phyloP scores from a whole-genome alignment of 2,888 invertebrate genomes.

The Drosophila neoperkinsi region DNA sequence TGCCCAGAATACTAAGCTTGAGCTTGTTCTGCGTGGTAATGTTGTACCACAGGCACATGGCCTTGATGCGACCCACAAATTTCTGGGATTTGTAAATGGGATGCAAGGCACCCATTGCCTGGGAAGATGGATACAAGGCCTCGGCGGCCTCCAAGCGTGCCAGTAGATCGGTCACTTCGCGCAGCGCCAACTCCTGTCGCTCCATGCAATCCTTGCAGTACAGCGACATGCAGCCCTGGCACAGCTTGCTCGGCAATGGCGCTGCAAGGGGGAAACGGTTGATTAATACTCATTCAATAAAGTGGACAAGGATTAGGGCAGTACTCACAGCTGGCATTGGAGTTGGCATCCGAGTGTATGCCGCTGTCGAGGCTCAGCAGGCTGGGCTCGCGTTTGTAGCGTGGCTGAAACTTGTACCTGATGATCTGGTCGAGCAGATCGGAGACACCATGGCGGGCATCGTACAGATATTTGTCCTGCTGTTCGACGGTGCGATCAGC shows the following conservation, averaged over 20 bases:
- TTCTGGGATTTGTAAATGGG: constrained; percentile 86
- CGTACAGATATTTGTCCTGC: constrained; percentile 91
- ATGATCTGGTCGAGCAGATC: constrained; percentile 91
- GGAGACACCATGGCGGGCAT: constrained; percentile 90
- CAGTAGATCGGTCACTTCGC: constrained; percentile 90
- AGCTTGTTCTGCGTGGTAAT: constrained; percentile 93
- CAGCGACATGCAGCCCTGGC: constrained; percentile 90
- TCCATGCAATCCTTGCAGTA: constrained; percentile 90
- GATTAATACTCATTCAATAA: background rate
- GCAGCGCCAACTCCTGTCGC: constrained; percentile 90
- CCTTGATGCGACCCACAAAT: constrained; percentile 86
- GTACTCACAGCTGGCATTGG: constrained; percentile 81
- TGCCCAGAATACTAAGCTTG: constrained; percentile 91
- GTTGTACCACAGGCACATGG: constrained; percentile 97
- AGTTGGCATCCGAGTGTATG: constrained; percentile 78
- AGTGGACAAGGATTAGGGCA: background rate
- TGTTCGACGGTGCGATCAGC: constrained; percentile 91
- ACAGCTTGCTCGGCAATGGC: constrained; percentile 81
- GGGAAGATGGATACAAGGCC: constrained; percentile 93
- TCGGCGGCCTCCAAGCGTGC: constrained; percentile 91
- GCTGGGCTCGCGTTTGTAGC: constrained; percentile 80
- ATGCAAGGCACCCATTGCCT: constrained; percentile 91
- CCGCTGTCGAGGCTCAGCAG: constrained; percentile 83
- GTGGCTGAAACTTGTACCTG: constrained; percentile 88
- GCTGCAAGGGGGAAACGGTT: constrained; percentile 34